These are phyloP conservation scores for Coelopa pilipes DNA, from an alignment of 2,888 invertebrate genomes.

Conservation along the genomic window DNA sequence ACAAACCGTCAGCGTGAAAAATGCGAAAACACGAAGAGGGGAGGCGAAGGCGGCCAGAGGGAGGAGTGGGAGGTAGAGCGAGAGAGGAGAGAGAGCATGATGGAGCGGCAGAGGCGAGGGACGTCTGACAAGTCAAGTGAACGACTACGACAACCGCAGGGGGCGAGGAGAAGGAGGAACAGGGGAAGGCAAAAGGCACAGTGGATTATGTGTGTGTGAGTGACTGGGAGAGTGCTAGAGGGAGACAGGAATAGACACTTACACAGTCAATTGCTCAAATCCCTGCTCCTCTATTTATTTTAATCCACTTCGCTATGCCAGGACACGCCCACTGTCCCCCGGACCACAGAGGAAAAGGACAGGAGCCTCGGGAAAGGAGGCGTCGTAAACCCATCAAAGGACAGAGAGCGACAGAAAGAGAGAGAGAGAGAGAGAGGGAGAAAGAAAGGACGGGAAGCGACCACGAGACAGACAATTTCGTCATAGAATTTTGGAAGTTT, in stretches of 20 bases:
- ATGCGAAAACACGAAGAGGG: conserved; percentile 11
- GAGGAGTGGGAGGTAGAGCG: neutral
- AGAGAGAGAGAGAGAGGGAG: too few species aligned
- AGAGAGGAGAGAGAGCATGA: neutral
- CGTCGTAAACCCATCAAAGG: too few species aligned
- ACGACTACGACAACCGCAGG: neutral
- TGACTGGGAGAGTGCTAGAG: neutral
- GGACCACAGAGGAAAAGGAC: neutral
- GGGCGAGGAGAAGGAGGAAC: neutral
- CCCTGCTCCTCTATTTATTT: conserved; percentile 36
- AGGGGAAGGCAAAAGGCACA: neutral
- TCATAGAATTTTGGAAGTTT: too few species aligned
- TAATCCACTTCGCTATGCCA: conserved; percentile 37
- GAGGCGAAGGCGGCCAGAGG: neutral
- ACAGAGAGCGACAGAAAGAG: too few species aligned
- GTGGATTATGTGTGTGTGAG: neutral
- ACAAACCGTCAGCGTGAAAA: conserved; percentile 34
- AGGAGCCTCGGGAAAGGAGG: too few species aligned
- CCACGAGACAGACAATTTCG: too few species aligned
- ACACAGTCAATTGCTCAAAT: conserved; percentile 37
- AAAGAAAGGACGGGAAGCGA: too few species aligned
- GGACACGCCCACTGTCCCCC: neutral
- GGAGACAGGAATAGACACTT: neutral
- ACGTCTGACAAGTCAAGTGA: too few species aligned
- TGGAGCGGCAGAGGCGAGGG: neutral